Base-by-base conservation (phyloP, 2,888 invertebrate genomes). In the Diplazon laetatorius region DNA sequence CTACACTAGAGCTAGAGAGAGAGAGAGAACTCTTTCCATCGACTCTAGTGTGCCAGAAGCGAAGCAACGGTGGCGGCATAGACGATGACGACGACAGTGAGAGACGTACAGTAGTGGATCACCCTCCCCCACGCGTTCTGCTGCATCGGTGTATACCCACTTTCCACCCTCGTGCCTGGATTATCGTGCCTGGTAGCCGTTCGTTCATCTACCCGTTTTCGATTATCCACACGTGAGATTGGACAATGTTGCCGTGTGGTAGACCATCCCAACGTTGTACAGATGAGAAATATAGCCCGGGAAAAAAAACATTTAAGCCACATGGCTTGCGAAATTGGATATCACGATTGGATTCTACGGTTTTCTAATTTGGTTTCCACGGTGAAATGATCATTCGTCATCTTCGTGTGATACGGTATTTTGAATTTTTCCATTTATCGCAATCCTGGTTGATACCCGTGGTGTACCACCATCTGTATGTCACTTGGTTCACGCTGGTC, bases 221-320 rank as follows among this genome's bases (percentile, higher is more conserved):
- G 79, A 76, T 79, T 79, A 79, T 79, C 79, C 69, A 65, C 78
- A 79, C 78, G 78, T 78, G 80, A 78, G 78, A 80, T 80, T 78
- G 76, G 80, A 76, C 72, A 79, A 79, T 76, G 68, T 59, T 18
- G 63, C 62, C n/a, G n/a, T n/a, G 22, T 65, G 52, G 62, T 55
- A 59, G 74, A n/a, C 74, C 50, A 62, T 62, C 57, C 50, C n/a
- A 48, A 9, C 72, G 22, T 52, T 48, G 73, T 37, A 55, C 42
- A 20, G 70, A 74, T 68, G 75, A 78, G 68, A 55, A 18, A 72
- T n/a, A n/a, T 35, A 52, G 62, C 63, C 66, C 30, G 39, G 68
- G 48, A 72, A 78, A 78, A 75, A 62, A 66, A n/a, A n/a, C n/a
- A n/a, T n/a, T 70, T 66, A 71, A 52, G 46, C 42, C n/a, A 3